Percentiles rank a stretch among this genome's conserved stretches.
Evolutionary conservation across 2,797 vertebrate species (phyloP).

Genomic region (Liasis olivaceus): DNA sequence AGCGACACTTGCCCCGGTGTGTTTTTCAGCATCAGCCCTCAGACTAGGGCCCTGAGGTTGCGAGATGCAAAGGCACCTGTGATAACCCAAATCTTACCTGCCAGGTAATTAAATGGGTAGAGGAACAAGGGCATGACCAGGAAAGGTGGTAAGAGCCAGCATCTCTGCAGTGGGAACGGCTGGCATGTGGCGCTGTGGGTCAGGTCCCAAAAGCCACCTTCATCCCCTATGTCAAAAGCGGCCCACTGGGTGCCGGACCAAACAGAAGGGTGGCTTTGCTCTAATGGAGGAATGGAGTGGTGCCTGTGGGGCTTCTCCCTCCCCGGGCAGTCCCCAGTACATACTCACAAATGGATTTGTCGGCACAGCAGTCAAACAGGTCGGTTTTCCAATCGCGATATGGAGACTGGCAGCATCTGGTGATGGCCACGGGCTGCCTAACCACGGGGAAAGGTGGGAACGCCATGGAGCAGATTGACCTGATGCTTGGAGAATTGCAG

Average conservation of each 20-base stretch:
- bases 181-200: too few species aligned
- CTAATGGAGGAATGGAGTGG: neutral
- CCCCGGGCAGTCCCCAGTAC: neutral
- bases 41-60: accelerated
- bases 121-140: neutral
- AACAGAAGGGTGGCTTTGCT: neutral
- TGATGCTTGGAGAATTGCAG: neutral
- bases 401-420: neutral
- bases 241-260: neutral
- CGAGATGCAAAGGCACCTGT: neutral
- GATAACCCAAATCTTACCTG: neutral
- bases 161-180: neutral
- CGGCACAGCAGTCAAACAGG: conserved; percentile 55
- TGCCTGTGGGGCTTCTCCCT: too few species aligned
- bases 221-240: too few species aligned
- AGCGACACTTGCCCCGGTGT: accelerated
- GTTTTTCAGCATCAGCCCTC: neutral
- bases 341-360: conserved; percentile 66
- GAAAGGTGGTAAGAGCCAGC: neutral
- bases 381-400: conserved; percentile 62
- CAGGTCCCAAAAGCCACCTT: neutral
- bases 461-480: neutral
- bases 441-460: neutral
- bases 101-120: neutral
- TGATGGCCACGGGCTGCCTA: neutral